Base-by-base conservation (phyloP, 2,797 vertebrate genomes). In the Danio aesculapii region DNA sequence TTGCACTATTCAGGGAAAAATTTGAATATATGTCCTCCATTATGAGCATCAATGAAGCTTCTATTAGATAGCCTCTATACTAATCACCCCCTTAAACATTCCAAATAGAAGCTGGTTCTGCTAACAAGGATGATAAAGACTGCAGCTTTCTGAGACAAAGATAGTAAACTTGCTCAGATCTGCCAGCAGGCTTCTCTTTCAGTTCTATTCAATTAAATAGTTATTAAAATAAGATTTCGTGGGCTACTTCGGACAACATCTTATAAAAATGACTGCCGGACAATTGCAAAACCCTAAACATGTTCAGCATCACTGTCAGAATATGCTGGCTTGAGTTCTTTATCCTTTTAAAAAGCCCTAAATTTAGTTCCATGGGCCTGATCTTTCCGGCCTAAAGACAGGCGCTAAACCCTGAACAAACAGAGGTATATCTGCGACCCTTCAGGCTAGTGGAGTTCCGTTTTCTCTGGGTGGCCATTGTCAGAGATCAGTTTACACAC, bases 391-490 rank as follows among this genome's bases (percentile, higher is more conserved):
- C 13, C 47, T 17, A 30, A 63, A 63, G 57, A 71, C 71, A 71
- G 14, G 47, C 6, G 17, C 47, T 63, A 79, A 71, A 79, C 68
- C 58, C 58, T 53, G 58, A 63, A 79, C 49, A 79, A 79, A 79
- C 58, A 53, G 47, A 63, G 68, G 68, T 63, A 53, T 53, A 70
- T 79, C 58, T 71, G 17, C 17, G n/a, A 63, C 47, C 68, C 77
- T 71, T 71, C 58, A 46, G 68, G 67, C 58, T 71, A 41, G 30
- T n/a, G 11, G 4, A 71, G 77, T 71, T 79, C 57, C 41, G 67
- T 61, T 79, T 79, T 71, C 77, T 63, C 58, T 71, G 47, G 77
- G 58, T 79, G 77, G 77, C 77, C 77, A 63, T 79, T 71, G 67
- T 79, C 49, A 44, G 39, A 53, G 77, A 79, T 71, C 49, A 3